phyloP scores from a whole-genome alignment of 2,888 invertebrate species.

The Acleris cristana region DNA sequence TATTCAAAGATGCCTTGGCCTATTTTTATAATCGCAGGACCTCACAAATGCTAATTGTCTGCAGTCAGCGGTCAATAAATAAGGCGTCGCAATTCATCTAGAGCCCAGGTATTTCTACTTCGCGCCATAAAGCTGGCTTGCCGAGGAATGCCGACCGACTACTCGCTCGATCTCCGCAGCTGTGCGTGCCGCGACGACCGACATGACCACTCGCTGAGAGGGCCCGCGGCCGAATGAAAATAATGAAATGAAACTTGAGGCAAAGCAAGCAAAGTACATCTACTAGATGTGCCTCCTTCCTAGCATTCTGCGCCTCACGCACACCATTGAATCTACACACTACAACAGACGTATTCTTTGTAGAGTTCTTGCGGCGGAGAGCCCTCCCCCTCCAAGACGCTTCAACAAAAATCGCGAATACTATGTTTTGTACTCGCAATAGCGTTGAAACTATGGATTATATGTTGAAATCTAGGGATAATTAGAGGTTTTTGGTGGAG shows the following conservation, averaged over 20 bases:
- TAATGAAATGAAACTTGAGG: slow-evolving; percentile 1
- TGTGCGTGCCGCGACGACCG: slow-evolving; percentile 54
- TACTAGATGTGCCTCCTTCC: slow-evolving; percentile 18
- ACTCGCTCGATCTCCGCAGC: slow-evolving; percentile 58
- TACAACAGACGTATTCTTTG: slow-evolving; percentile 52
- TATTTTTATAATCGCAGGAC: slow-evolving; percentile 10
- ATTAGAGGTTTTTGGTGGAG: too few relatives aligned
- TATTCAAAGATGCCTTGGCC: slow-evolving; percentile 9
- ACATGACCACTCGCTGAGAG: slow-evolving; percentile 51
- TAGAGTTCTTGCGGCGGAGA: slow-evolving; percentile 59
- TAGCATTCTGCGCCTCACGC: slow-evolving; percentile 55
- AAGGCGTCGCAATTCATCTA: slow-evolving; percentile 72
- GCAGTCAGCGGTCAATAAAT: slow-evolving; percentile 55
- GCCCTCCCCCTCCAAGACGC: slow-evolving; percentile 62
- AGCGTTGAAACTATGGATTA: slow-evolving; percentile 33
- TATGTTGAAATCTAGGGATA: slow-evolving; percentile 3
- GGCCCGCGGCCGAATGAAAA: slow-evolving; percentile 32
- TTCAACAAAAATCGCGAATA: slow-evolving; percentile 44
- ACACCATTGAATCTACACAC: slow-evolving; percentile 48
- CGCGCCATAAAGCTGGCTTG: slow-evolving; percentile 70
- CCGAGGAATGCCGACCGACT: slow-evolving; percentile 76
- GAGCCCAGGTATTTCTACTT: slow-evolving; percentile 76
- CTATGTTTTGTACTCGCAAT: slow-evolving; percentile 37
- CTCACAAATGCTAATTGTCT: slow-evolving; percentile 3
- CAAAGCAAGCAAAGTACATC: slow-evolving; percentile 13